Conservation (phyloP, 2,797 vertebrate genomes). For the Psittacula echo region DNA sequence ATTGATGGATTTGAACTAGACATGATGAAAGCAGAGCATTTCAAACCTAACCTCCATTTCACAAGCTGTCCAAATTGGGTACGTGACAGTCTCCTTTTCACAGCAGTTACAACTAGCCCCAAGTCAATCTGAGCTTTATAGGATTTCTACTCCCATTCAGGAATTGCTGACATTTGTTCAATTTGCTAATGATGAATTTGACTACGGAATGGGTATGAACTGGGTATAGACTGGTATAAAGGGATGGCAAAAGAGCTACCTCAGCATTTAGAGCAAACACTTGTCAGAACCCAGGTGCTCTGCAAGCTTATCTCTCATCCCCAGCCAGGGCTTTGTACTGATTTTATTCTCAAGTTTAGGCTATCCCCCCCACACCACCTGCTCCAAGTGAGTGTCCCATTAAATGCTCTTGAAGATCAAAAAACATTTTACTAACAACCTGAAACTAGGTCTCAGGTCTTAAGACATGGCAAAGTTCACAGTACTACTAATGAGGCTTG, state of each 20-base stretch:
- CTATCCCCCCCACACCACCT: not conserved
- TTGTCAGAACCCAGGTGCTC: not conserved
- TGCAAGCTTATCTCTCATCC: not conserved
- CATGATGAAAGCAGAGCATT: not conserved
- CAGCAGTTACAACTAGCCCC: not conserved
- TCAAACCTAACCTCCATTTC: not conserved
- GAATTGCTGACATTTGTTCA: not conserved
- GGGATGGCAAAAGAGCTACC: not conserved
- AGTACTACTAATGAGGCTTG: not conserved
- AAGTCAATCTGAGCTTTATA: not conserved
- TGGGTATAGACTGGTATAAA: not conserved
- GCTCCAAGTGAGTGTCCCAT: not conserved
- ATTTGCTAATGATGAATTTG: not conserved
- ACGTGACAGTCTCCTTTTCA: not conserved
- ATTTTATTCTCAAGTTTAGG: not conserved
- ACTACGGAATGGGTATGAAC: not conserved
- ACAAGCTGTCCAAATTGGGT: not conserved
- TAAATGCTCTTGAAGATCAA: not conserved
- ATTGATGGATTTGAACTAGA: not conserved
- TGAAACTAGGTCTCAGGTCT: not conserved
- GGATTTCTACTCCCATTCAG: not conserved
- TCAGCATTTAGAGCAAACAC: not conserved
- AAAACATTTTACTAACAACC: not conserved
- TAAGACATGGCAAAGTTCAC: not conserved
- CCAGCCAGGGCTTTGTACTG: not conserved